phyloP scores from a whole-genome alignment of 2,888 invertebrate genomes.

The Podabrus alpinus region DNA sequence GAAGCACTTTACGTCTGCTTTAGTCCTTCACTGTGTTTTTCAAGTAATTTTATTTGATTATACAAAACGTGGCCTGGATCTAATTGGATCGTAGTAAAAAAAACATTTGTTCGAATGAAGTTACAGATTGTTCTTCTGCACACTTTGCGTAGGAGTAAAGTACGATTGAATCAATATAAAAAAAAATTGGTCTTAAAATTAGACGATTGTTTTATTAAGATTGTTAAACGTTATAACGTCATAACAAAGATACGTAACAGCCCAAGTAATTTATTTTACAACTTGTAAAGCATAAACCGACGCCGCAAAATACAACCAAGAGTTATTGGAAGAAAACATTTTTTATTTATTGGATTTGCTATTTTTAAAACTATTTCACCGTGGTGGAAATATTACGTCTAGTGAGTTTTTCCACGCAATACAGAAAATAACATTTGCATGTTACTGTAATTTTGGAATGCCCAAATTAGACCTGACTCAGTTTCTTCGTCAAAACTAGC shows the following conservation, averaged over 20 bases:
- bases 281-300: background rate
- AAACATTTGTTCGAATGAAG: background rate
- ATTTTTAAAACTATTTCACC: background rate
- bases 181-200: background rate
- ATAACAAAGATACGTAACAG: background rate
- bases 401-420: background rate
- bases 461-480: background rate
- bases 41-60: background rate
- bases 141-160: background rate
- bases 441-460: background rate
- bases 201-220: background rate
- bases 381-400: background rate
- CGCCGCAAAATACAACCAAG: background rate
- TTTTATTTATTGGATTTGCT: background rate
- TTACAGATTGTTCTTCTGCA: slow-evolving; percentile 1
- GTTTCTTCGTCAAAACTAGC: background rate
- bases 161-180: background rate
- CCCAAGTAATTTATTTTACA: background rate
- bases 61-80: background rate
- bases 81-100: background rate
- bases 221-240: background rate
- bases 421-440: background rate
- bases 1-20: background rate
- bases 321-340: background rate
- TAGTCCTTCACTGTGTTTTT: background rate